Conservation (phyloP, 2,888 invertebrate genomes). For the Prenolepis imparis region DNA sequence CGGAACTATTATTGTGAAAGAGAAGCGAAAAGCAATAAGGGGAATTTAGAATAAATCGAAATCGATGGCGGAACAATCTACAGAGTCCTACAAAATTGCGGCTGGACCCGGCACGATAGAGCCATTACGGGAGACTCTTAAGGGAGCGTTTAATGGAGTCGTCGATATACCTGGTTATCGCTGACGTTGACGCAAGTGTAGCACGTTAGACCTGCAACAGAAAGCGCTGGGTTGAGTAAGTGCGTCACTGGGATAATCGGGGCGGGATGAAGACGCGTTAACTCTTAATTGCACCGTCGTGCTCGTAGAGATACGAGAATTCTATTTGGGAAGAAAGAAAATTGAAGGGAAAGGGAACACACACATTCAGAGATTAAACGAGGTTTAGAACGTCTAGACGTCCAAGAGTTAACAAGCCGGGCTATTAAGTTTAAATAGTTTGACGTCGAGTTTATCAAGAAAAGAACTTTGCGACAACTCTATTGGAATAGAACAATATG, state of each 20-base stretch:
- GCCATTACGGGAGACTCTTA: conserved; percentile 76
- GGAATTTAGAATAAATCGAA: conserved; percentile 68
- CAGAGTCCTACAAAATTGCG: conserved; percentile 67
- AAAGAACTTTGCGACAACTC: background rate
- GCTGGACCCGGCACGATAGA: conserved; percentile 74
- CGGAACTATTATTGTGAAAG: conserved; percentile 1
- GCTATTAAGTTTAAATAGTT: conserved; percentile 33
- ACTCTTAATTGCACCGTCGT: conserved; percentile 39
- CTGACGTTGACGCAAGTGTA: conserved; percentile 90
- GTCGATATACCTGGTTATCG: conserved; percentile 87
- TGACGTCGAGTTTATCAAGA: conserved; percentile 7
- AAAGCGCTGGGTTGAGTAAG: conserved; percentile 65
- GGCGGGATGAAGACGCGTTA: conserved; percentile 18
- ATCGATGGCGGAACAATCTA: conserved; percentile 69
- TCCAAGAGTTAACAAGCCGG: conserved; percentile 39
- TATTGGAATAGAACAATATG: conserved; percentile 14
- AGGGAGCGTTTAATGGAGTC: conserved; percentile 77
- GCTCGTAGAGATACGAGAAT: conserved; percentile 32
- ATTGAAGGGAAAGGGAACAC: conserved; percentile 40
- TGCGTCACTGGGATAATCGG: conserved; percentile 58
- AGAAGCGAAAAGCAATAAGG: conserved; percentile 36
- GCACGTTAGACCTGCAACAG: conserved; percentile 87
- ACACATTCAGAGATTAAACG: conserved; percentile 37
- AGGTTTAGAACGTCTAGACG: conserved; percentile 24
- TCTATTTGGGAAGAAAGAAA: conserved; percentile 49